phyloP scores from a whole-genome alignment of 1,140 invertebrate genomes.

The Linepithema humile region DNA sequence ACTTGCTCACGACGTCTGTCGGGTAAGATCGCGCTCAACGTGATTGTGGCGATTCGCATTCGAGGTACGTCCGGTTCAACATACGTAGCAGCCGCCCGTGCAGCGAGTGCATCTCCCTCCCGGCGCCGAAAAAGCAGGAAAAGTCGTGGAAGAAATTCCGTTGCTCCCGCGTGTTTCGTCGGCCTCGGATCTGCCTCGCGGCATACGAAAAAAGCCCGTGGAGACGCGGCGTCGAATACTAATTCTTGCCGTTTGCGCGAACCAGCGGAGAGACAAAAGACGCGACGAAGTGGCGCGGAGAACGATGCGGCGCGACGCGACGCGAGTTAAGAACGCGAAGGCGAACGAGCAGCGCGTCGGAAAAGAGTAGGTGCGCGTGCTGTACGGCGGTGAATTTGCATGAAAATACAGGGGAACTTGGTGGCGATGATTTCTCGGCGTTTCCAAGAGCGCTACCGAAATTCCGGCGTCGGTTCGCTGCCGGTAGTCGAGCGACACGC shows the following conservation, averaged over 20 bases:
- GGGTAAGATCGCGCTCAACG: background rate
- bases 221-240: conserved; percentile 62
- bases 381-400: conserved; percentile 61
- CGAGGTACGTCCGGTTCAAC: conserved; percentile 44
- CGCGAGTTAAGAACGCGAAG: conserved; percentile 4
- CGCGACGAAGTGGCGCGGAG: conserved; percentile 11
- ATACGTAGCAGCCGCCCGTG: conserved; percentile 22
- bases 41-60: conserved; percentile 63
- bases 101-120: conserved; percentile 17
- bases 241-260: conserved; percentile 57
- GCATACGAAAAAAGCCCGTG: conserved; percentile 70
- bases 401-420: conserved; percentile 72
- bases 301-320: conserved; percentile 32
- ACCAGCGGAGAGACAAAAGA: conserved; percentile 6
- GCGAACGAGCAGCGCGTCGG: background rate
- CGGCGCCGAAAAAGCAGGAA: conserved; percentile 57
- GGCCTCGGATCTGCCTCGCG: conserved; percentile 40
- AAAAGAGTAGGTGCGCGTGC: background rate
- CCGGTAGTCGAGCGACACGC: conserved; percentile 48
- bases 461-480: conserved; percentile 44
- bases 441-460: conserved; percentile 22
- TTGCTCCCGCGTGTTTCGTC: conserved; percentile 51
- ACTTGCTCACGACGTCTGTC: background rate
- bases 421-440: conserved; percentile 60
- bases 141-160: conserved; percentile 64